Conservation (phyloP, 1,140 invertebrate genomes). For the Cyclina sinensis region DNA sequence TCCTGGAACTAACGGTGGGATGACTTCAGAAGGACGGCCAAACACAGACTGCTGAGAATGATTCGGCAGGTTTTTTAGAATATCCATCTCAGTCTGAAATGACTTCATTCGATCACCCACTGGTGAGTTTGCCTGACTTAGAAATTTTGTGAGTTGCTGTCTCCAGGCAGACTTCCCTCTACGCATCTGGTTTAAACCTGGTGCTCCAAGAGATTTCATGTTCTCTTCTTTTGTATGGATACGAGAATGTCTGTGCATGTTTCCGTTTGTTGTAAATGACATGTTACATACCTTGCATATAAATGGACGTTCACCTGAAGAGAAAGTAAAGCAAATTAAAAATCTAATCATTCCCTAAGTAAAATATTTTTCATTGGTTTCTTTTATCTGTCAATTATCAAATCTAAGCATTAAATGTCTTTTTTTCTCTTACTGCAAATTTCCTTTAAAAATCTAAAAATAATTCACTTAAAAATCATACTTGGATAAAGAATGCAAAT, state of each 20-base stretch:
- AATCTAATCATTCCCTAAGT: no score
- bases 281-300: constrained; percentile 93
- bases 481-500: no score
- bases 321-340: background rate
- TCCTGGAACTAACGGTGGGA: constrained; percentile 23
- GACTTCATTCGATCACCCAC: constrained; percentile 45
- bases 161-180: constrained; percentile 64
- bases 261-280: constrained; percentile 95
- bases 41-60: constrained; percentile 64
- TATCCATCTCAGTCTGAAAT: constrained; percentile 38
- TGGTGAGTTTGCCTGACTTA: constrained; percentile 1
- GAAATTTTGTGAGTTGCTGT: constrained; percentile 34
- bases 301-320: constrained; percentile 85
- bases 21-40: constrained; percentile 23
- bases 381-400: no score
- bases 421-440: no score
- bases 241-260: constrained; percentile 94
- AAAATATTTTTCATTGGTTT: no score
- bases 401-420: no score
- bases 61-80: constrained; percentile 61
- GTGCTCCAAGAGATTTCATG: constrained; percentile 65
- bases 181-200: constrained; percentile 57
- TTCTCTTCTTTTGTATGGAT: constrained; percentile 88
- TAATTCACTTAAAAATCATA: no score
- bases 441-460: no score